Conservation (phyloP, 2,113 vertebrate species). For the Excalfactoria chinensis region DNA sequence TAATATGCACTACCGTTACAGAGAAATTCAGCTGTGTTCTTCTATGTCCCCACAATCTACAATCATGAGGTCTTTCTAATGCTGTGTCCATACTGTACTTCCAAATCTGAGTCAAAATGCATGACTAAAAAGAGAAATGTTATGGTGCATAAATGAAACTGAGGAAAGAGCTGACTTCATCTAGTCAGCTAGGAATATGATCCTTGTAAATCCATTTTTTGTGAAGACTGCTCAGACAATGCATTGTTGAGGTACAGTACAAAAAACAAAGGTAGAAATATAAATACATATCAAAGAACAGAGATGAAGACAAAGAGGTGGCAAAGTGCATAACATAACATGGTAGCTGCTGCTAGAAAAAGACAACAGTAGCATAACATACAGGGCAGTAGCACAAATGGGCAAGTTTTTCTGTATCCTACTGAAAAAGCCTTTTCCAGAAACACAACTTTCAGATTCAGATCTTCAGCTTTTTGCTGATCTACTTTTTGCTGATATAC, state of each 20-base stretch:
- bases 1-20: background rate
- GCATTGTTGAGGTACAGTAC: background rate
- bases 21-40: background rate
- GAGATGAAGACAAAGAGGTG: background rate
- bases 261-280: background rate
- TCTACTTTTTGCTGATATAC: background rate
- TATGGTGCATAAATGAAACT: background rate
- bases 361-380: background rate
- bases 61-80: background rate
- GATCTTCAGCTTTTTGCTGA: background rate
- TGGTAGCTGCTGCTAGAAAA: background rate
- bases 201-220: background rate
- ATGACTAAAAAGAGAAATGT: background rate
- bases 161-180: background rate
- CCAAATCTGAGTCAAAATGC: rapidly evolving
- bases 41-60: background rate
- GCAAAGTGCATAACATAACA: background rate
- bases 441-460: background rate
- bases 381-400: rapidly evolving
- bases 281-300: background rate
- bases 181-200: background rate
- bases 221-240: background rate
- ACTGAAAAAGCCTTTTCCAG: background rate
- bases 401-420: background rate
- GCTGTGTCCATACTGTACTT: background rate